Evolutionary conservation across 2,113 vertebrate species (phyloP).

Genomic region (Balaenoptera acutorostrata): DNA sequence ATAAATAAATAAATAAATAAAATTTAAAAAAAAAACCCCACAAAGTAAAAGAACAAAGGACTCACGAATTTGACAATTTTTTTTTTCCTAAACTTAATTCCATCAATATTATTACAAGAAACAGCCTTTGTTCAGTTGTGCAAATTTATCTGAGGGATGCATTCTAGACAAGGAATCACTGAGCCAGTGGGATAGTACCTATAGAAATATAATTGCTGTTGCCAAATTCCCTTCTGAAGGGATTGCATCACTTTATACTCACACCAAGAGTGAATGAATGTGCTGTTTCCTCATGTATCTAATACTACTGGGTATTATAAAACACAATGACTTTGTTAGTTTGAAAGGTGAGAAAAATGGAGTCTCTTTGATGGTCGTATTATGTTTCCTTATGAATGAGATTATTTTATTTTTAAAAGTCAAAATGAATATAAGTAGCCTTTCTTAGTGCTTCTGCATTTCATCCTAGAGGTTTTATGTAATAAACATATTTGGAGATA

Average conservation of each 20-base stretch:
- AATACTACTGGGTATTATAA: background rate
- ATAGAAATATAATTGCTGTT: background rate
- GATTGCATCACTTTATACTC: background rate
- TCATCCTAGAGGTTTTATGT: background rate
- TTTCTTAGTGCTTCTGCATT: background rate
- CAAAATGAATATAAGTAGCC: background rate
- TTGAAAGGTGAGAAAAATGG: background rate
- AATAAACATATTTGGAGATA: background rate
- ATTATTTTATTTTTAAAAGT: background rate
- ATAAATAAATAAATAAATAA: too few species aligned
- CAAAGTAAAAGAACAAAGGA: background rate
- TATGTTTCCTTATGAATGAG: background rate
- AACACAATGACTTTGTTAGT: background rate
- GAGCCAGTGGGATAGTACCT: background rate
- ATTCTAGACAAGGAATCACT: background rate
- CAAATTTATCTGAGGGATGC: background rate
- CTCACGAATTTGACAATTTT: background rate
- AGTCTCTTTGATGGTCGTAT: background rate
- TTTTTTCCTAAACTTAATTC: background rate
- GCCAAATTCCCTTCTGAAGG: background rate
- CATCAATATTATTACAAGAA: background rate
- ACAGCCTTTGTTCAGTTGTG: background rate
- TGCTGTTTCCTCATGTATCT: background rate
- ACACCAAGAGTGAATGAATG: background rate
- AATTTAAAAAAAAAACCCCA: too few species aligned